Base-by-base conservation (phyloP, 2,113 vertebrate species). In the Lepus timidus region DNA sequence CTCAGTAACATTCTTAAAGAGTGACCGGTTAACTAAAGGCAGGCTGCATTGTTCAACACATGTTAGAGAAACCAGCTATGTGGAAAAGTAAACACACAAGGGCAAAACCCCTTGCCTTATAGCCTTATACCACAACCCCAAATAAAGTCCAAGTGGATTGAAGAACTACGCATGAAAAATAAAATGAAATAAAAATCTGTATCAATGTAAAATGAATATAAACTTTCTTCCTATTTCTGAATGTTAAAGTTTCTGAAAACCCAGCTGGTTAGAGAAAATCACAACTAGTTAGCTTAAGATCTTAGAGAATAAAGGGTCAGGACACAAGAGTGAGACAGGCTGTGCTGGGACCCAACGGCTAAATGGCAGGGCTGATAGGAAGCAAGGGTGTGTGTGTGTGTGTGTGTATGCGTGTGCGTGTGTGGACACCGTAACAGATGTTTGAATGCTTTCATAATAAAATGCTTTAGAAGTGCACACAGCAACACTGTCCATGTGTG, bases 231-330 rank as follows among this genome's bases (percentile, higher is more conserved):
- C 49, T 22, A 51, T 51, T 87, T 58, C 52, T 55, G 55, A 70
- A 61, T 29, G 23, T 52, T 85, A 44, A 83, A 39, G 74, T 92
- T 89, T 92, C 79, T 76, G 67, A 84, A 92, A 83, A 68, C 22
- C 31, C 27, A 19, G 20, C 12, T 20, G 74, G 49, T 29, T 64
- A 82, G 71, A 92, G 61, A 75, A 49, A 86, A 36, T 19, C 29
- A n/a, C 29, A 71, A 55, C 9, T 51, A 44, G 61, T 85, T 64
- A 86, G 29, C 52, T 78, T 65, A 52, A 51, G 44, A 83, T 87
- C 22, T 75, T 76, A 78, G 0, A 4, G 36, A 51, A 49, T 62
- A 25, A 67, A 88, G 36, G 36, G 31, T 44, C 58, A 23, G 5
- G 33, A 74, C 33, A 89, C 1, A 22, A 55, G 78, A 29, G 39